Evolutionary conservation across 2,888 invertebrate species (phyloP).

Genomic region (Eilema caniola): DNA sequence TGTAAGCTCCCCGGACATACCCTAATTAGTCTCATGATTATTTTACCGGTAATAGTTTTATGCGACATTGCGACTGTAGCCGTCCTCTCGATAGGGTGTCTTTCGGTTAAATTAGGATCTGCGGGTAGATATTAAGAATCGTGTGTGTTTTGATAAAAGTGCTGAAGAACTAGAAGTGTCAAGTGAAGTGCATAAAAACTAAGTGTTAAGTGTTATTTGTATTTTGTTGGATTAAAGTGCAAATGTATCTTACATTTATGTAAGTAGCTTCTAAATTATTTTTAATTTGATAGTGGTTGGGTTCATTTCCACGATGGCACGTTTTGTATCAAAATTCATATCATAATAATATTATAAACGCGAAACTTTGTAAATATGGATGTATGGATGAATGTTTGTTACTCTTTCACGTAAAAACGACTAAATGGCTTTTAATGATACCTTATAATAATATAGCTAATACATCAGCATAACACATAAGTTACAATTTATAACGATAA

Average conservation of each 20-base stretch:
- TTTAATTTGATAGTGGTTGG: background rate
- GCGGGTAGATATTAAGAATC: background rate
- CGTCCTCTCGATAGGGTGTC: background rate
- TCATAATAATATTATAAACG: too few species aligned
- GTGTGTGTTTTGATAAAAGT: background rate
- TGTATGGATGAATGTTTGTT: too few species aligned
- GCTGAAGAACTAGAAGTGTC: background rate
- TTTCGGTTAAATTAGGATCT: background rate
- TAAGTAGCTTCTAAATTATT: background rate
- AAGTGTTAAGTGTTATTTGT: background rate
- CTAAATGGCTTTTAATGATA: too few species aligned
- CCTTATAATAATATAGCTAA: too few species aligned
- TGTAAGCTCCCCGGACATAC: background rate
- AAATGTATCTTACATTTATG: background rate
- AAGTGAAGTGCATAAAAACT: background rate
- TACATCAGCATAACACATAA: too few species aligned
- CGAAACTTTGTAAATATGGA: too few species aligned
- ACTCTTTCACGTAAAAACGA: too few species aligned
- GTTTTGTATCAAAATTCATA: too few species aligned
- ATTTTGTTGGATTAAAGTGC: background rate
- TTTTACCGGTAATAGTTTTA: background rate
- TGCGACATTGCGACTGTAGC: background rate
- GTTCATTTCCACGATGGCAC: background rate
- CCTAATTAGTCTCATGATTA: background rate
- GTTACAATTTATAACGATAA: too few species aligned